Evolutionary conservation across 2,113 vertebrate species (phyloP).

Genomic region (Cyphomyrus discorhynchus): DNA sequence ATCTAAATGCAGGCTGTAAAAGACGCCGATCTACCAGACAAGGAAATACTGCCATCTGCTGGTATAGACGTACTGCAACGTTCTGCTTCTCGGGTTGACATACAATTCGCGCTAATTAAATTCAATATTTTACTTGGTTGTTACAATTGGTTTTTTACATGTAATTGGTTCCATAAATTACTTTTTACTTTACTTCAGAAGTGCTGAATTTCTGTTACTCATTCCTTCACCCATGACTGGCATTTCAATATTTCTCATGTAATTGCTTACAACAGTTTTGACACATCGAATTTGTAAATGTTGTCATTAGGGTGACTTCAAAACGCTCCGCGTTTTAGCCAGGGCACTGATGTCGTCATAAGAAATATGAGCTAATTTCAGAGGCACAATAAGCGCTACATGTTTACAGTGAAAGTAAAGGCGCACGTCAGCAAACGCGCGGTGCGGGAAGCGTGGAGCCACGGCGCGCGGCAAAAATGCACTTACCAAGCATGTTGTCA

Average conservation of each 20-base stretch:
- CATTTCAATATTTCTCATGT: background rate
- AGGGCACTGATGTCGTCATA: background rate
- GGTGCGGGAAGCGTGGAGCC: background rate
- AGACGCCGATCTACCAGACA: background rate
- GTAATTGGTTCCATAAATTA: background rate
- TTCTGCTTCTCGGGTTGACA: background rate
- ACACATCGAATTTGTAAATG: background rate
- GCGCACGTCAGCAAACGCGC: background rate
- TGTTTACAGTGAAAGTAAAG: conserved; percentile 23
- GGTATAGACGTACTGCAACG: conserved; percentile 14
- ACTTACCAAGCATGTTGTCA: conserved; percentile 63
- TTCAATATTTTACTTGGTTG: background rate
- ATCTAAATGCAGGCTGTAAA: conserved; percentile 6
- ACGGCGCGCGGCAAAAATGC: background rate
- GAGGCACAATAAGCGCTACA: background rate
- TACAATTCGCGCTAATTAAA: background rate
- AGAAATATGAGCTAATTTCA: background rate
- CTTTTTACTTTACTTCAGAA: background rate
- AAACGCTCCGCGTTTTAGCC: background rate
- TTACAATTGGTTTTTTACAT: background rate
- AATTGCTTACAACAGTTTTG: background rate
- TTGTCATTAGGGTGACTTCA: background rate
- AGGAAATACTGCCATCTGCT: conserved; percentile 56
- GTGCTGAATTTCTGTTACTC: background rate
- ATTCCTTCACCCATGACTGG: background rate